phyloP scores from a whole-genome alignment of 1,140 invertebrate species.

The Triops longicaudatus region DNA sequence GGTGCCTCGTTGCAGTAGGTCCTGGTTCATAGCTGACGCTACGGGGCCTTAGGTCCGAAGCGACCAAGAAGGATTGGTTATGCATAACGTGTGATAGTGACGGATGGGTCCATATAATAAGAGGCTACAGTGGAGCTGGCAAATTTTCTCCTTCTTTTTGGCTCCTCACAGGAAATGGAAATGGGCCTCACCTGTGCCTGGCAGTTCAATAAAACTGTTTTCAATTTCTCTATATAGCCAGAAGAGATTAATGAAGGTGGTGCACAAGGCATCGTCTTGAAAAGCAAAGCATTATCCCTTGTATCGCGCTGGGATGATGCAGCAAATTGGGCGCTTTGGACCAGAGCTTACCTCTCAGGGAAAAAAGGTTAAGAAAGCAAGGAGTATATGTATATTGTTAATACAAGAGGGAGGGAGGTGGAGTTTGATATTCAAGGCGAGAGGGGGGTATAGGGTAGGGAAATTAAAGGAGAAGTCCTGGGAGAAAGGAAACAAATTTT shows the following conservation, averaged over 20 bases:
- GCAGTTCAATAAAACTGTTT: not conserved
- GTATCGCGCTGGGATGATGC: not conserved
- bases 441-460: not conserved
- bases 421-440: not conserved
- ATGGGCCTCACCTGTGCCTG: not conserved
- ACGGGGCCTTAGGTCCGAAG: not conserved
- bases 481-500: not conserved
- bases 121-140: not conserved
- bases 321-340: not conserved
- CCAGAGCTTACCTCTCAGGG: not conserved
- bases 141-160: not conserved
- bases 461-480: not conserved
- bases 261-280: not conserved
- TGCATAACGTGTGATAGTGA: constrained; percentile 11
- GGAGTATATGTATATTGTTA: not conserved
- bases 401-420: not conserved
- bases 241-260: not conserved
- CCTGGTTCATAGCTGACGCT: not conserved
- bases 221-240: not conserved
- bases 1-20: not conserved
- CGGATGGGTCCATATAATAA: not conserved
- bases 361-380: not conserved
- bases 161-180: not conserved
- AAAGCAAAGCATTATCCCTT: not conserved
- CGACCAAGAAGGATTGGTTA: not conserved